Conservation (phyloP, 2,797 vertebrate genomes). For the Acrossocheilus wenchowensis region DNA sequence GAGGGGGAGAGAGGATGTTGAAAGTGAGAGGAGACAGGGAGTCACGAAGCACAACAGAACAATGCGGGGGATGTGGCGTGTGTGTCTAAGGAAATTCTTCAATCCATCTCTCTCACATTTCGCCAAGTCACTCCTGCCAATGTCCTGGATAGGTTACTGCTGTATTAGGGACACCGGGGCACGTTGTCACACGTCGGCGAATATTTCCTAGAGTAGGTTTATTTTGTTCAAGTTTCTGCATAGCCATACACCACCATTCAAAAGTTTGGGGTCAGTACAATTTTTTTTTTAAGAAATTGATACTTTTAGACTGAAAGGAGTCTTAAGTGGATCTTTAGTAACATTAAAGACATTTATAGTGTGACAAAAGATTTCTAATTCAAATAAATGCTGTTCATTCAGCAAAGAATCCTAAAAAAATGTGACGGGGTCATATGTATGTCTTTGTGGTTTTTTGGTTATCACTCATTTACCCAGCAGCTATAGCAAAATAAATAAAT, state of each 20-base stretch:
- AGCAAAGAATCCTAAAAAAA: neutral
- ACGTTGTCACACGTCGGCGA: neutral
- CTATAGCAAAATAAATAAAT: no score
- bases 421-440: neutral
- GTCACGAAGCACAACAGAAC: slow-evolving; percentile 59
- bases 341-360: neutral
- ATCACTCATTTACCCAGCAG: no score
- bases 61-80: slow-evolving; percentile 51
- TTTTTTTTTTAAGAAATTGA: neutral
- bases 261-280: neutral
- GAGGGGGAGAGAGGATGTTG: slow-evolving; percentile 56
- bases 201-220: neutral
- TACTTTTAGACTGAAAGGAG: neutral
- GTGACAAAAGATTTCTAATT: neutral
- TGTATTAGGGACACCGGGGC: neutral
- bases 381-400: slow-evolving; percentile 2
- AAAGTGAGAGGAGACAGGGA: slow-evolving; percentile 57
- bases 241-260: neutral
- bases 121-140: slow-evolving; percentile 26
- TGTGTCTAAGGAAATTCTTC: slow-evolving; percentile 41
- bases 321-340: neutral
- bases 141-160: neutral
- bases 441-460: no score
- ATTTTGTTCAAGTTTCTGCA: neutral
- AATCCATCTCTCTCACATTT: slow-evolving; percentile 30